phyloP scores from a whole-genome alignment of 2,113 vertebrate genomes.

The Neodon shergylaensis region DNA sequence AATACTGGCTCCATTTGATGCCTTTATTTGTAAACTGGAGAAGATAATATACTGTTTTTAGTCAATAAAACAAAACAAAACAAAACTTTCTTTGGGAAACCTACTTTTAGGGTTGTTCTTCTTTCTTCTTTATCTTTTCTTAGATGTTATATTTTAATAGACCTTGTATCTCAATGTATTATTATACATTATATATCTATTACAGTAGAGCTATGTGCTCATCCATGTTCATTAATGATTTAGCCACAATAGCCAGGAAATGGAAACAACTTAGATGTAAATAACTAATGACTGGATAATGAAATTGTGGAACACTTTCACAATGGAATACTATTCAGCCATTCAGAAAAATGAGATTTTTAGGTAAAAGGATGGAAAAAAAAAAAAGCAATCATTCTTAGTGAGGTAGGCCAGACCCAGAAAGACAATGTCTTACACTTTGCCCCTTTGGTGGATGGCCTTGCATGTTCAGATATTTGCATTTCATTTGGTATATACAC shows the following conservation, averaged over 20 bases:
- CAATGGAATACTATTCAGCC: neutral
- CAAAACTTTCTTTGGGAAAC: constrained; percentile 28
- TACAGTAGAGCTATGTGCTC: neutral
- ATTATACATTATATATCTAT: too few species aligned
- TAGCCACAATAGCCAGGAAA: neutral
- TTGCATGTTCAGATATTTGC: neutral
- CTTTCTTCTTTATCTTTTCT: constrained; percentile 4
- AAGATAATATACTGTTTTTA: neutral
- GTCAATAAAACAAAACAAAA: constrained; percentile 46
- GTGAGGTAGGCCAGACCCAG: neutral
- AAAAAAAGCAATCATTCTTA: neutral
- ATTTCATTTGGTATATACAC: neutral
- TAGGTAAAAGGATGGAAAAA: neutral
- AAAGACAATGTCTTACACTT: neutral
- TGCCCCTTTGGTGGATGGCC: neutral
- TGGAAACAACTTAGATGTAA: neutral
- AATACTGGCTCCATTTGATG: neutral
- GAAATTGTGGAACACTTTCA: neutral
- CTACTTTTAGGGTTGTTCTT: neutral
- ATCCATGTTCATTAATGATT: neutral
- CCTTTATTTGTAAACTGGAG: neutral
- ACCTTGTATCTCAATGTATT: neutral
- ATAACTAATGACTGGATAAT: neutral
- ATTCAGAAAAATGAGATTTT: neutral
- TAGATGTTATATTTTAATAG: neutral